These are phyloP conservation scores for Phymorhynchus buccinoides DNA, from an alignment of 1,140 invertebrate genomes.

Conservation along the genomic window DNA sequence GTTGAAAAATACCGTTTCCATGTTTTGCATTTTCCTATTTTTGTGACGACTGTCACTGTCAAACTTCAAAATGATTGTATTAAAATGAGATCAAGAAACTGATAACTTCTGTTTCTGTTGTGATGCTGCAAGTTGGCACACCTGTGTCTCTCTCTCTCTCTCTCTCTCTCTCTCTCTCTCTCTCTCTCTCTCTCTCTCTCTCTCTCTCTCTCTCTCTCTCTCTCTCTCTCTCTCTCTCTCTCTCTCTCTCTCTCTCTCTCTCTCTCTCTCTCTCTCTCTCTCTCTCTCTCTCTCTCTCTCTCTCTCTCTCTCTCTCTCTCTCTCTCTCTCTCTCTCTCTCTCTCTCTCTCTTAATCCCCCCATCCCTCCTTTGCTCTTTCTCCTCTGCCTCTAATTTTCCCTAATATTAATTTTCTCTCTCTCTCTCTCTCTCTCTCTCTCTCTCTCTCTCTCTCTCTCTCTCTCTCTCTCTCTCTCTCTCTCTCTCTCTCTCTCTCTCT, in stretches of 20 bases:
- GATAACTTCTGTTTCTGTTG: no score
- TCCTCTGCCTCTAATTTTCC: not conserved
- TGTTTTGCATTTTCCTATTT: no score
- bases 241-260: conserved; percentile 35
- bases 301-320: not conserved
- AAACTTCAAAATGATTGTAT: no score
- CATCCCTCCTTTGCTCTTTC: no score
- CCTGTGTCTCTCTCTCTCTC: no score
- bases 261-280: conserved; percentile 34
- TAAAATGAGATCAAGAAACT: no score
- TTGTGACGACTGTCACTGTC: no score
- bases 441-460: conserved; percentile 33
- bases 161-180: not conserved
- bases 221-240: conserved; percentile 9
- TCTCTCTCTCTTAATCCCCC: not conserved
- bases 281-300: conserved; percentile 13
- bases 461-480: conserved; percentile 35
- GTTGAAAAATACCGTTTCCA: no score
- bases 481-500: conserved; percentile 10
- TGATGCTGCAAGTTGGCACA: no score
- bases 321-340: not conserved
- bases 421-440: conserved; percentile 12
- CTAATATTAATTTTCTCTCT: not conserved
- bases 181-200: no score
- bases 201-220: not conserved